These are phyloP conservation scores for Ailuropoda melanoleuca DNA, from an alignment of 2,113 vertebrate species.

Conservation along the genomic window DNA sequence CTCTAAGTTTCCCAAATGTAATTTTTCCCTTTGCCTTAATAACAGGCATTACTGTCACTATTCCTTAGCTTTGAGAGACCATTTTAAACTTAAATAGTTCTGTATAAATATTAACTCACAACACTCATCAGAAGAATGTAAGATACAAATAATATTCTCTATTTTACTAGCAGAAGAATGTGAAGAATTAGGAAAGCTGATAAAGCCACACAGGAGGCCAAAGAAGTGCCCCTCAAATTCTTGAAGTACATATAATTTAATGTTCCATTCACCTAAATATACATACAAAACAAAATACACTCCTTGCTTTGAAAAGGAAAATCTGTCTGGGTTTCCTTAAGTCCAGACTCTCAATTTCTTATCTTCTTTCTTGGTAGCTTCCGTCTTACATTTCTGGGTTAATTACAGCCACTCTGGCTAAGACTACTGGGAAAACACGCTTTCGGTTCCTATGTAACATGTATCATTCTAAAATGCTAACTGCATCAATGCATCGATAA, in stretches of 20 bases:
- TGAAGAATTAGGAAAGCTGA: slow-evolving; percentile 6
- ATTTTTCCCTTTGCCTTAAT: slow-evolving; percentile 8
- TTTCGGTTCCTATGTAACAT: not conserved
- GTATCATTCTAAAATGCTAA: not conserved
- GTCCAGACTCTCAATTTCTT: not conserved
- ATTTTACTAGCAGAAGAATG: not conserved
- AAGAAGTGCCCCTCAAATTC: not conserved
- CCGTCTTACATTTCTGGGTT: not conserved
- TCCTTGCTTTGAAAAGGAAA: slow-evolving; percentile 36
- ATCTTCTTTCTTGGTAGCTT: not conserved
- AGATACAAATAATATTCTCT: slow-evolving; percentile 30
- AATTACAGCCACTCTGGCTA: not conserved
- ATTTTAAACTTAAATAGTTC: slow-evolving; percentile 48
- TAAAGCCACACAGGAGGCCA: not conserved
- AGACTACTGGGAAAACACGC: not conserved
- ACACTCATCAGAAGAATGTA: not conserved
- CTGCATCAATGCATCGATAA: not conserved
- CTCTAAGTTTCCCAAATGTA: not conserved
- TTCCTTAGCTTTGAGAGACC: slow-evolving; percentile 36
- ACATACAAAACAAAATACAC: not conserved
- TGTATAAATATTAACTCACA: slow-evolving; percentile 54
- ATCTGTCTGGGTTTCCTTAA: not conserved
- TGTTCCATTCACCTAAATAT: not conserved
- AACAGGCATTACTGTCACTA: not conserved
- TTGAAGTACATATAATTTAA: not conserved